Conservation (phyloP, 2,113 vertebrate genomes). For the Sylvia atricapilla region DNA sequence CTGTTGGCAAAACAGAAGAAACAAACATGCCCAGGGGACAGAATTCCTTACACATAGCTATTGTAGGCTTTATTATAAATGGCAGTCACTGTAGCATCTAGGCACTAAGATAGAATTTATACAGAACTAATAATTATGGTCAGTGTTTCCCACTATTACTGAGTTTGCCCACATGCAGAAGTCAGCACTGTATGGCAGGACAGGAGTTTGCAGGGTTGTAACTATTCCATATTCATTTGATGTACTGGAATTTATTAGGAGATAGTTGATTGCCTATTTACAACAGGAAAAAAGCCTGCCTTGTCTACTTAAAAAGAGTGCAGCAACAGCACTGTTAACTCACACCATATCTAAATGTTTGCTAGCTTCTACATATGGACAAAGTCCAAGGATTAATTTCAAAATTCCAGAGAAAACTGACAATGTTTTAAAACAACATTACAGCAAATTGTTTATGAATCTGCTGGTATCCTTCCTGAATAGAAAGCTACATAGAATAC, state of each 20-base stretch:
- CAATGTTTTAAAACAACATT: slow-evolving; percentile 63
- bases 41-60: background rate
- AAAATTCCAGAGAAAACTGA: slow-evolving; percentile 9
- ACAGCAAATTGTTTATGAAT: slow-evolving; percentile 37
- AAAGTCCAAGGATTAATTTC: background rate
- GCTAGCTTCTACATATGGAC: background rate
- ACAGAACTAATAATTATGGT: background rate
- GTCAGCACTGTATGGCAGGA: background rate
- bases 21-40: background rate
- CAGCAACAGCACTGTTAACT: background rate
- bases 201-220: background rate
- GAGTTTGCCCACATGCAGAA: background rate
- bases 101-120: slow-evolving; percentile 46
- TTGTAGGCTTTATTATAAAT: slow-evolving; percentile 7
- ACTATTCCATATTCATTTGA: background rate
- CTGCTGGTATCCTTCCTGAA: slow-evolving; percentile 51
- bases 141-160: background rate
- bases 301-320: background rate
- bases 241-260: background rate
- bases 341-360: background rate
- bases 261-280: background rate
- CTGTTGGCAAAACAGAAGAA: background rate
- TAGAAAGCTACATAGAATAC: slow-evolving; percentile 44
- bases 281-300: background rate
- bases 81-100: slow-evolving; percentile 62